Percentiles rank a stretch among this genome's conserved stretches.
Conservation (phyloP, 2,888 invertebrate genomes). For the Allygus modestus region DNA sequence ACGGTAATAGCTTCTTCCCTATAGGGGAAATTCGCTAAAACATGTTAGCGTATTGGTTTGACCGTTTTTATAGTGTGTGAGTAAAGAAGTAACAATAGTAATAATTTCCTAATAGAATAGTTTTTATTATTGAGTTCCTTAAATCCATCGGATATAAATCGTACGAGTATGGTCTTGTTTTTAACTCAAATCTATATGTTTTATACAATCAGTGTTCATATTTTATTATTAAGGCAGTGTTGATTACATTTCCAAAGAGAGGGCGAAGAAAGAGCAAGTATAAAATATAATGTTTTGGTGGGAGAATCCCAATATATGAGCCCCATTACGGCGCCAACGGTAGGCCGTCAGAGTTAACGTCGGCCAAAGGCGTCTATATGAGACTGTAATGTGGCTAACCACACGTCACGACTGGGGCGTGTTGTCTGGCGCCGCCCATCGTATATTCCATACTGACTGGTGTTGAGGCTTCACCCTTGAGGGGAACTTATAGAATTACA, state of each 20-base stretch:
- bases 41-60: no score
- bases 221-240: no score
- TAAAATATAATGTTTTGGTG: slow-evolving; percentile 33
- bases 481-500: neutral
- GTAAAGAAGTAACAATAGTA: no score
- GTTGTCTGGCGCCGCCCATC: slow-evolving; percentile 17
- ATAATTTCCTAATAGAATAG: no score
- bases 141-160: no score
- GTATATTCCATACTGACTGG: neutral
- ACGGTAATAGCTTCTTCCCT: no score
- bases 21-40: no score
- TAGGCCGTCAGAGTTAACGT: slow-evolving; percentile 31
- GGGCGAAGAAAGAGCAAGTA: neutral
- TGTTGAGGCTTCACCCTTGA: neutral
- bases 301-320: slow-evolving; percentile 48
- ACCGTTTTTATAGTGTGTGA: no score
- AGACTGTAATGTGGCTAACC: slow-evolving; percentile 31
- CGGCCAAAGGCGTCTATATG: slow-evolving; percentile 19
- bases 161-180: no score
- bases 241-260: neutral
- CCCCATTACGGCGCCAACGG: neutral
- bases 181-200: no score
- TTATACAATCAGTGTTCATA: no score
- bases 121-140: no score
- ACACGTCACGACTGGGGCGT: neutral